Base-by-base conservation (phyloP, 2,888 invertebrate species). In the Exephanes ischioxanthus region DNA sequence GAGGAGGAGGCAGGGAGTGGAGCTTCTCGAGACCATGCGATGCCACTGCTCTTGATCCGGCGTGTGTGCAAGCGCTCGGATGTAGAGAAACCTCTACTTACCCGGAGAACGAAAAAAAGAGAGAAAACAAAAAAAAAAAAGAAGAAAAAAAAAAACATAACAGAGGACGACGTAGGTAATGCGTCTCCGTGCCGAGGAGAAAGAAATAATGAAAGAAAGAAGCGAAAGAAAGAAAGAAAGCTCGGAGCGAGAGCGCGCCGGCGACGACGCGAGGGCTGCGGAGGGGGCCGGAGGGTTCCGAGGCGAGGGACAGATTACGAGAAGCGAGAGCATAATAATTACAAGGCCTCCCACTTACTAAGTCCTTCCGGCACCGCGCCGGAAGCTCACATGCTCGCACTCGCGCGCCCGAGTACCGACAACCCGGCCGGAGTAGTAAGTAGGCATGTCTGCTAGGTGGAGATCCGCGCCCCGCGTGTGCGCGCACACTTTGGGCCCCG, bases 291-390 rank as follows among this genome's bases (percentile, higher is more conserved):
- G 45, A 45, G 80, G 37, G 37, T 80, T 61, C 77, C 71, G 77
- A 77, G 67, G 76, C 71, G 88, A 85, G 87, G 86, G 88, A 88
- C 84, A 90, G 86, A 90, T 88, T 90, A 89, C 67, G 81, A 76
- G 76, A 81, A 82, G 76, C 86, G 83, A 88, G 87, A 89, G 90
- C 88, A 89, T 87, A 88, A 83, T 90, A 90, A 90, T 91, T 89
- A 88, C 88, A 84, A 88, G 86, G 84, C 87, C 82, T 83, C 51
- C 53, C 75, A 73, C 77, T 68, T 72, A 70, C 79, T 70, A 80
- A 85, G 84, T 87, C 86, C 86, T 86, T 88, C 86, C 89, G 87
- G 87, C 85, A 86, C 73, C 70, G 22, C 82, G 75, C 87, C 87
- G 87, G 87, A 88, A 83, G 86, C 89, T 88, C 84, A 82, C 87